These are phyloP conservation scores for Xylocampa areola DNA, from an alignment of 2,888 invertebrate genomes.

Conservation along the genomic window DNA sequence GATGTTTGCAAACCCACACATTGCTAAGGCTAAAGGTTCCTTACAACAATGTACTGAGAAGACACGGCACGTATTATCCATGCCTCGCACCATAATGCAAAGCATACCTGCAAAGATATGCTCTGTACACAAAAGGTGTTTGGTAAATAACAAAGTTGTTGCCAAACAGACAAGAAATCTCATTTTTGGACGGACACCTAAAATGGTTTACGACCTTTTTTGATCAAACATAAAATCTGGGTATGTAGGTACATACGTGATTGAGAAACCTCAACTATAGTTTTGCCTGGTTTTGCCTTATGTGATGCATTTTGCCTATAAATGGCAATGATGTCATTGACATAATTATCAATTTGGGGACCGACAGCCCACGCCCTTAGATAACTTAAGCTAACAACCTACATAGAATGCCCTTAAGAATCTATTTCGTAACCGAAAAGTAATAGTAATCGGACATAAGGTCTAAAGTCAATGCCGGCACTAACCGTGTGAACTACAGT, in stretches of 20 bases:
- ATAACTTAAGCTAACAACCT: conserved; percentile 15
- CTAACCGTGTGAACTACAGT: conserved; percentile 47
- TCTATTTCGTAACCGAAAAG: conserved; percentile 35
- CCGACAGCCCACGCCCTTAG: conserved; percentile 28
- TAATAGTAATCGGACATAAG: conserved; percentile 41
- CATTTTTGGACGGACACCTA: conserved; percentile 9
- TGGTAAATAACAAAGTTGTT: conserved; percentile 23
- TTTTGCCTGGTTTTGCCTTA: conserved; percentile 18
- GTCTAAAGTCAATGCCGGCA: conserved; percentile 44
- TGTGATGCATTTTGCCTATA: conserved; percentile 16
- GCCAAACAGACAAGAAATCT: conserved; percentile 18
- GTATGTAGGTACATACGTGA: too few relatives aligned
- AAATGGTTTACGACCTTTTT: not conserved
- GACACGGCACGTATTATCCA: conserved; percentile 11
- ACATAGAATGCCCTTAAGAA: conserved; percentile 32
- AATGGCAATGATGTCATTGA: conserved; percentile 20
- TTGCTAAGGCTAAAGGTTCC: conserved; percentile 23
- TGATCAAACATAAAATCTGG: too few relatives aligned
- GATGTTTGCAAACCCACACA: too few relatives aligned
- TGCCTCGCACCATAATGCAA: not conserved
- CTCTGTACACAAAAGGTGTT: conserved; percentile 15
- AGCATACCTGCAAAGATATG: not conserved
- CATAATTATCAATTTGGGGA: conserved; percentile 26
- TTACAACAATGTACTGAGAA: conserved; percentile 15
- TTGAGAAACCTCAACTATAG: not conserved